phyloP scores from a whole-genome alignment of 2,113 vertebrate species.

The Aviceda subcristata region DNA sequence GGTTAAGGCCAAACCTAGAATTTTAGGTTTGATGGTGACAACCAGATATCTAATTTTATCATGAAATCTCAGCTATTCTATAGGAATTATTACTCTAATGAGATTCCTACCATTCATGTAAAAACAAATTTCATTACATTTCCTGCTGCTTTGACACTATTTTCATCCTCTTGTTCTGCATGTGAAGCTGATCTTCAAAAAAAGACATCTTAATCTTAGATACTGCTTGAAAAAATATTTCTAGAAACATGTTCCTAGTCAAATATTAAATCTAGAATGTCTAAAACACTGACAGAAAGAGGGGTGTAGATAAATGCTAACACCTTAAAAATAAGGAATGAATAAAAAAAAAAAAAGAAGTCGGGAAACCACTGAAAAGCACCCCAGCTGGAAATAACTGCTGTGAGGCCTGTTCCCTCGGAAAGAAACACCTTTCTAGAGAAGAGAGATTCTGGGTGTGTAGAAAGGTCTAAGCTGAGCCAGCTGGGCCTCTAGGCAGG shows the following conservation, averaged over 20 bases:
- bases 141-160: neutral
- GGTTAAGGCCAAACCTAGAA: neutral
- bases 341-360: neutral
- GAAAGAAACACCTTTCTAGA: neutral
- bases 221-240: neutral
- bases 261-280: neutral
- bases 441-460: neutral
- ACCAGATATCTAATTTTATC: neutral
- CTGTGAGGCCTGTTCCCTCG: neutral
- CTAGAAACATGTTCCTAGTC: neutral
- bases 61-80: neutral
- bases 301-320: neutral
- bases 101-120: neutral
- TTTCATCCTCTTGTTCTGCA: neutral
- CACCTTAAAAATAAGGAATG: neutral
- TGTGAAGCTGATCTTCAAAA: neutral
- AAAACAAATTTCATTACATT: neutral
- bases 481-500: neutral
- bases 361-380: neutral
- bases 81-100: neutral
- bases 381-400: neutral
- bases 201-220: neutral
- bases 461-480: neutral
- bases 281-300: neutral
- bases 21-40: neutral